These are phyloP conservation scores for Troglohyphantes excavatus DNA, from an alignment of 2,888 invertebrate species.

Conservation along the genomic window DNA sequence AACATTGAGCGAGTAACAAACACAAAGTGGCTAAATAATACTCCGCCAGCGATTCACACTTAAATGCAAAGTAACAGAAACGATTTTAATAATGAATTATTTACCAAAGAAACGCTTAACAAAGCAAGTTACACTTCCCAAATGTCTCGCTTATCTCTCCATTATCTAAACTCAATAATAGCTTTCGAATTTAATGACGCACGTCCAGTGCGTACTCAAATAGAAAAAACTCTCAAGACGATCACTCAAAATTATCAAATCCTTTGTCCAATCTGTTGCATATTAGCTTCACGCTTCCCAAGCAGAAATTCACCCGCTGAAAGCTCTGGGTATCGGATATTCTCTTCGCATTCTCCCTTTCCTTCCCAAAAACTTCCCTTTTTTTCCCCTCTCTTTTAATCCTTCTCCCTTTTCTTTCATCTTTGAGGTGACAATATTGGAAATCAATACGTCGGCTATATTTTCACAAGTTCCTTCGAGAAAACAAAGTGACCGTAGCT, in stretches of 20 bases:
- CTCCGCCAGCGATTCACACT: no score
- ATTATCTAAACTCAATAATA: conserved; percentile 1
- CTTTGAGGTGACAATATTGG: conserved; percentile 77
- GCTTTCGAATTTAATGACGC: conserved; percentile 5
- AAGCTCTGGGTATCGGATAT: conserved; percentile 36
- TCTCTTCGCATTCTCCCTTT: conserved; percentile 29
- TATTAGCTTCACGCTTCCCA: conserved; percentile 52
- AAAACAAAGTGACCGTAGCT: conserved; percentile 77
- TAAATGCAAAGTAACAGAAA: not conserved
- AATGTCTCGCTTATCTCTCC: not conserved
- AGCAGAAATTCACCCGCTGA: conserved; percentile 33
- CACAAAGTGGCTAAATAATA: no score
- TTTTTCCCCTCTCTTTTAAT: conserved; percentile 67
- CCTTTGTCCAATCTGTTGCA: conserved; percentile 58
- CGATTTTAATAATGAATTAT: not conserved
- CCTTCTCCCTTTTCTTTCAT: conserved; percentile 75
- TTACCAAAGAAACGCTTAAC: not conserved
- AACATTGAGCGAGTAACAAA: no score
- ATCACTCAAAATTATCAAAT: conserved; percentile 52
- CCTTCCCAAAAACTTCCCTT: conserved; percentile 48
- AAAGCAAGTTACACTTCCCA: not conserved
- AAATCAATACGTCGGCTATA: conserved; percentile 76
- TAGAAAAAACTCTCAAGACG: not conserved
- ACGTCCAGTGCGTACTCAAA: not conserved
- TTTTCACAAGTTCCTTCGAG: conserved; percentile 71